Evolutionary conservation across 2,797 vertebrate genomes (phyloP), one percentile per base, ranked within the genome.

Genomic region (Oreochromis grahami): DNA sequence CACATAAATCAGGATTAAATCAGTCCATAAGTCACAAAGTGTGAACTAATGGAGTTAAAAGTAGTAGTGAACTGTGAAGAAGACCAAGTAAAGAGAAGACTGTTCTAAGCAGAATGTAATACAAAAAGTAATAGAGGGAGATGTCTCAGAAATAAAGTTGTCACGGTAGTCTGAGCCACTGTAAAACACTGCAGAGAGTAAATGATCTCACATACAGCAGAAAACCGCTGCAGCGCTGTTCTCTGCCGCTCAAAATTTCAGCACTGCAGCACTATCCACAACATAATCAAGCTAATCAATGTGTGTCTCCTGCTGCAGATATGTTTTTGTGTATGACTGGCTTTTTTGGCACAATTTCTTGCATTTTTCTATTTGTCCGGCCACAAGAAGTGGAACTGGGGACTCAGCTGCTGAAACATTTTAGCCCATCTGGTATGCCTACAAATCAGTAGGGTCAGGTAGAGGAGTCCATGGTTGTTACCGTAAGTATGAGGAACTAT

Each of bases 21-120:
- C 70, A 79, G 55, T 34, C 74, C 41, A 51, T 8, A 10, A 60
- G 65, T 86, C 79, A 72, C 50, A 81, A 83, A 63, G 24, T 80
- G 80, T 48, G 55, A 85, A 81, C 41, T 32, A 78, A 80, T 9
- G 11, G 50, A 65, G 51, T 56, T 24, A 63, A 90, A 86, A 86
- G 72, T 34, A 43, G 29, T 52, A 52, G 8, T 24, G 43, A 85
- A 55, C 68, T 79, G 56, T 80, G 74, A 81, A 51, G 17, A 78
- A 15, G 55, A 72, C 36, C 53, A n/a, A 72, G 36, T 5, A 29
- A 34, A 82, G 77, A 41, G 38, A n/a, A 68, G 36, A 78, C 26
- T 8, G 29, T 32, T 56, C 51, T 1, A 4, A 58, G 50, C 51
- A 76, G 26, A 7, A 43, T 19, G 13, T 21, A 29, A 24, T 13